Conservation (phyloP, 2,113 vertebrate genomes). For the Tachysurus fulvidraco region DNA sequence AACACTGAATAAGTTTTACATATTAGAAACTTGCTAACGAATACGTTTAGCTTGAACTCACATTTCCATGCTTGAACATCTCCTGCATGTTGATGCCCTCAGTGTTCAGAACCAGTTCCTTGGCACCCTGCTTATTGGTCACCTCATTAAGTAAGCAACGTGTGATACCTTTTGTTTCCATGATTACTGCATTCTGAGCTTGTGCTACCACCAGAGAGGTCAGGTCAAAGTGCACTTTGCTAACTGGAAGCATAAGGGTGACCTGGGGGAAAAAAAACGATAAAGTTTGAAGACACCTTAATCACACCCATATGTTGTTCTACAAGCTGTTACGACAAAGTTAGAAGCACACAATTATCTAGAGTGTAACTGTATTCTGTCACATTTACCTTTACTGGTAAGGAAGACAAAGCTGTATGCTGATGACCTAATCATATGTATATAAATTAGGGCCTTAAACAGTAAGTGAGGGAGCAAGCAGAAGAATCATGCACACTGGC, state of each 20-base stretch:
- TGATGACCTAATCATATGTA: too few species aligned
- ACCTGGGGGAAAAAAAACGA: conserved; percentile 69
- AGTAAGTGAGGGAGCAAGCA: too few species aligned
- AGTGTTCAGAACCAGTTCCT: conserved; percentile 79
- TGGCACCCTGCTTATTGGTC: conserved; percentile 70
- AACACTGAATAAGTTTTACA: not conserved
- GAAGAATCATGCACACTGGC: too few species aligned
- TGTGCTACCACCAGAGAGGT: conserved; percentile 79
- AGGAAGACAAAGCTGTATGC: too few species aligned
- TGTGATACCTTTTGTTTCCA: conserved; percentile 86
- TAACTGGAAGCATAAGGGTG: conserved; percentile 79
- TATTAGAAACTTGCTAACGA: too few species aligned
- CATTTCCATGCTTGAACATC: conserved; percentile 84
- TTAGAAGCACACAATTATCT: too few species aligned
- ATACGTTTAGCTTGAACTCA: conserved; percentile 54
- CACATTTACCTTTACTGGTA: too few species aligned
- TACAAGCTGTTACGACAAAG: too few species aligned
- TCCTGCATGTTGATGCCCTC: conserved; percentile 94
- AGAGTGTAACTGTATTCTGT: too few species aligned
- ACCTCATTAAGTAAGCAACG: conserved; percentile 86
- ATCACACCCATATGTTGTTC: too few species aligned
- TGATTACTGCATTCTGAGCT: conserved; percentile 77
- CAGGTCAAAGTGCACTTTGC: conserved; percentile 87
- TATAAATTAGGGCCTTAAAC: too few species aligned
- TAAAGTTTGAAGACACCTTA: not conserved